phyloP scores from a whole-genome alignment of 2,888 invertebrate species.

The Troides helena region DNA sequence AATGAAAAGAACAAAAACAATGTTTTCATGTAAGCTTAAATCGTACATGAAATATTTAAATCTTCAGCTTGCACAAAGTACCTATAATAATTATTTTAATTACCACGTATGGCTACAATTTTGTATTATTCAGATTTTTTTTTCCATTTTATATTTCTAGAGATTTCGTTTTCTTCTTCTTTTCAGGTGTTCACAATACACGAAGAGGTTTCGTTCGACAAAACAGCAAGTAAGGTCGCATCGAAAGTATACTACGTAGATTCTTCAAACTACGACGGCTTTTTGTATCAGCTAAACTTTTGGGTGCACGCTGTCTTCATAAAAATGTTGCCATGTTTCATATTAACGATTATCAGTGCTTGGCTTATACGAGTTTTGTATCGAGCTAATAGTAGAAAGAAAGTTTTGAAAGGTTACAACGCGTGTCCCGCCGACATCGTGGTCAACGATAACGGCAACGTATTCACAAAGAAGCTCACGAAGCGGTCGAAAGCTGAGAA shows the following conservation, averaged over 20 bases:
- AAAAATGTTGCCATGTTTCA: slow-evolving; percentile 88
- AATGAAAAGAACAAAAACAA: too few species aligned
- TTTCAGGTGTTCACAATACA: slow-evolving; percentile 74
- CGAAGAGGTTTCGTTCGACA: slow-evolving; percentile 48
- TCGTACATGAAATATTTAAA: too few species aligned
- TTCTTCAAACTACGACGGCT: slow-evolving; percentile 79
- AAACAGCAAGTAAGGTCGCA: slow-evolving; percentile 43
- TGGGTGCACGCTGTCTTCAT: slow-evolving; percentile 91
- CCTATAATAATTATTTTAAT: too few species aligned
- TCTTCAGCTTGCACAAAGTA: too few species aligned
- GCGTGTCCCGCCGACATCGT: slow-evolving; percentile 63
- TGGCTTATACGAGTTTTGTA: slow-evolving; percentile 87
- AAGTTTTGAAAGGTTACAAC: slow-evolving; percentile 76
- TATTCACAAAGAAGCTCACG: slow-evolving; percentile 64
- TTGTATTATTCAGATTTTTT: not conserved
- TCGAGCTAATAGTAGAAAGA: slow-evolving; percentile 84
- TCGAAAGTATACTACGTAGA: slow-evolving; percentile 73
- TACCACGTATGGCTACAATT: too few species aligned
- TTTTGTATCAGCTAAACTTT: slow-evolving; percentile 85
- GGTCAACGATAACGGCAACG: slow-evolving; percentile 61
- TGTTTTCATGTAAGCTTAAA: too few species aligned
- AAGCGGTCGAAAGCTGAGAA: slow-evolving; percentile 69
- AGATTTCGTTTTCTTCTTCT: slow-evolving; percentile 5
- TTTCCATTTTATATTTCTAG: not conserved
- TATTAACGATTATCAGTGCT: slow-evolving; percentile 86